phyloP scores from a whole-genome alignment of 2,888 invertebrate genomes.

The Polyommatus iphigenia region DNA sequence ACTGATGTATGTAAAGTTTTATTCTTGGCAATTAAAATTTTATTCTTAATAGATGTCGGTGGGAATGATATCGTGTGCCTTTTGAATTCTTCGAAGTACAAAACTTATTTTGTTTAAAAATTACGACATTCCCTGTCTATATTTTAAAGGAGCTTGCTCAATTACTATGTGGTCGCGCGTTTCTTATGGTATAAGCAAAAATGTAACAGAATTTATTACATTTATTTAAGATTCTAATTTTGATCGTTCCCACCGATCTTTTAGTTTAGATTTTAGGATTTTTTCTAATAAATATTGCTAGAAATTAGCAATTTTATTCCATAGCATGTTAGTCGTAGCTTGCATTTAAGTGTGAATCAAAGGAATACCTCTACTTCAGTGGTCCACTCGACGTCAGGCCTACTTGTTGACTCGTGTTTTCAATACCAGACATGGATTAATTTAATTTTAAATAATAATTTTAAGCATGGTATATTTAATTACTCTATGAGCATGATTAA shows the following conservation, averaged over 20 bases:
- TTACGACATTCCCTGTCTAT: neutral
- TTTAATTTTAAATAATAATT: constrained; percentile 31
- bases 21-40: constrained; percentile 11
- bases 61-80: constrained; percentile 22
- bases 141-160: neutral
- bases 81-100: constrained; percentile 16
- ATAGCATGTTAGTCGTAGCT: constrained; percentile 42
- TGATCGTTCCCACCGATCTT: constrained; percentile 18
- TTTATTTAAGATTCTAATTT: constrained; percentile 29
- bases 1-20: constrained; percentile 19
- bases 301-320: constrained; percentile 36
- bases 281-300: constrained; percentile 37
- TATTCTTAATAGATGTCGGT: constrained; percentile 12
- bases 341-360: constrained; percentile 57
- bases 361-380: constrained; percentile 75
- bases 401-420: constrained; percentile 68
- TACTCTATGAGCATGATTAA: too few species aligned
- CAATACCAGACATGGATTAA: constrained; percentile 54
- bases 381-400: constrained; percentile 75
- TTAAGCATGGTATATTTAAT: too few species aligned
- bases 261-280: constrained; percentile 31
- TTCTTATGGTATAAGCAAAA: neutral
- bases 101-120: neutral
- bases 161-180: neutral
- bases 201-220: constrained; percentile 9